phyloP scores from a whole-genome alignment of 2,797 vertebrate genomes.

The Schizothorax lantsangensis region DNA sequence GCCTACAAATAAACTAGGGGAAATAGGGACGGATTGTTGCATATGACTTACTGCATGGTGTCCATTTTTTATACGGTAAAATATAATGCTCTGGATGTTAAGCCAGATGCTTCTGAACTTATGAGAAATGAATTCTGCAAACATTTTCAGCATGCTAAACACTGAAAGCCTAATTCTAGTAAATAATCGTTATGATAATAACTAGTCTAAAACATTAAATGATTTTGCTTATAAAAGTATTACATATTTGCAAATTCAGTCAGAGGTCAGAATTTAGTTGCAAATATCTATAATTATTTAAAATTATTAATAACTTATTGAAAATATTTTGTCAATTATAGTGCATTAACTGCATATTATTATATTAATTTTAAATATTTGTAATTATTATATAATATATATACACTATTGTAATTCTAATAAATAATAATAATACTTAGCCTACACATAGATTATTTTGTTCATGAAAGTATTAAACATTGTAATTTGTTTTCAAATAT shows the following conservation, averaged over 20 bases:
- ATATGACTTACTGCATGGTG: neutral
- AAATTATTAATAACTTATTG: neutral
- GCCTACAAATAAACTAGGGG: neutral
- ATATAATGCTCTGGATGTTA: neutral
- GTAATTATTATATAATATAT: neutral
- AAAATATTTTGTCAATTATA: neutral
- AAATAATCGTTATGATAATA: neutral
- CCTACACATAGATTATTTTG: too few relatives aligned
- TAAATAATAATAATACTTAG: too few relatives aligned
- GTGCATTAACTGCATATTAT: neutral
- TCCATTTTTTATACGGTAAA: neutral
- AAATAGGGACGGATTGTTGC: neutral
- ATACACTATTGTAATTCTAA: too few relatives aligned
- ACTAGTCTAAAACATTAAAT: neutral
- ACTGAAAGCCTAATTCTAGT: neutral
- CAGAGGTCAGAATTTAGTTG: too few relatives aligned
- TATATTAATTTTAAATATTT: too few relatives aligned
- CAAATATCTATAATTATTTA: neutral
- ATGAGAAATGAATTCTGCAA: neutral
- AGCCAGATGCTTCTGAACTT: neutral
- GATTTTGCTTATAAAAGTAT: neutral
- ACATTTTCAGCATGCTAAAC: neutral
- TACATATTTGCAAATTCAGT: too few relatives aligned
- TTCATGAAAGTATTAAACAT: too few relatives aligned
- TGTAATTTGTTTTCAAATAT: too few relatives aligned